Evolutionary conservation across 2,888 invertebrate genomes (phyloP).

Genomic region (Lasioglossum pauxillum): DNA sequence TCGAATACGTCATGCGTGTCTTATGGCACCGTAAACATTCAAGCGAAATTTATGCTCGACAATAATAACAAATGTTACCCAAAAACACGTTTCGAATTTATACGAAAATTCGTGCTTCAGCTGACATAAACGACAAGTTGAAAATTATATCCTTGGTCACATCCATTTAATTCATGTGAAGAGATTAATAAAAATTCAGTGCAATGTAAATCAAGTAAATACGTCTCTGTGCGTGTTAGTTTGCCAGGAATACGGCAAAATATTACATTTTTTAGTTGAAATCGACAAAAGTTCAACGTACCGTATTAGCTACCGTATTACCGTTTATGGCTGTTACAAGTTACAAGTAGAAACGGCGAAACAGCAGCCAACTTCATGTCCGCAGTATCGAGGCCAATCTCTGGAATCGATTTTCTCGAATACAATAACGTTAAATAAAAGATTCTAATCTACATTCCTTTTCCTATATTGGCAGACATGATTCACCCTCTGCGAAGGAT

Average conservation of each 20-base stretch:
- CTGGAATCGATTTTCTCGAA: constrained; percentile 6
- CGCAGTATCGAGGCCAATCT: neutral
- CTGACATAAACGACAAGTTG: neutral
- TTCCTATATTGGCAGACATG: neutral
- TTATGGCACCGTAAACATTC: neutral
- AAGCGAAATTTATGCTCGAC: neutral
- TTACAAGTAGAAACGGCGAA: constrained; percentile 4
- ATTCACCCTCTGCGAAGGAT: neutral
- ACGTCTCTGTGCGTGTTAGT: neutral
- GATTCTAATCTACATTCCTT: neutral
- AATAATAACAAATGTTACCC: neutral
- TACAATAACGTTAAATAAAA: neutral
- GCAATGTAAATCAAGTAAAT: neutral
- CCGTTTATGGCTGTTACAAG: constrained; percentile 1
- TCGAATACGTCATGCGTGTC: neutral
- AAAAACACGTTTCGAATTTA: neutral
- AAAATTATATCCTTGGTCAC: neutral
- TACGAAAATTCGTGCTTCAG: neutral
- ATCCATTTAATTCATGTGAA: neutral
- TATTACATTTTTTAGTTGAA: neutral
- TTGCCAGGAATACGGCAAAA: neutral
- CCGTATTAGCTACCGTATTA: neutral
- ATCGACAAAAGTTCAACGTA: neutral
- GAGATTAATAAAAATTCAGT: neutral
- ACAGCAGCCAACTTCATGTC: neutral